Evolutionary conservation across 1,140 invertebrate genomes (phyloP).

Genomic region (Hypothenemus hampei): DNA sequence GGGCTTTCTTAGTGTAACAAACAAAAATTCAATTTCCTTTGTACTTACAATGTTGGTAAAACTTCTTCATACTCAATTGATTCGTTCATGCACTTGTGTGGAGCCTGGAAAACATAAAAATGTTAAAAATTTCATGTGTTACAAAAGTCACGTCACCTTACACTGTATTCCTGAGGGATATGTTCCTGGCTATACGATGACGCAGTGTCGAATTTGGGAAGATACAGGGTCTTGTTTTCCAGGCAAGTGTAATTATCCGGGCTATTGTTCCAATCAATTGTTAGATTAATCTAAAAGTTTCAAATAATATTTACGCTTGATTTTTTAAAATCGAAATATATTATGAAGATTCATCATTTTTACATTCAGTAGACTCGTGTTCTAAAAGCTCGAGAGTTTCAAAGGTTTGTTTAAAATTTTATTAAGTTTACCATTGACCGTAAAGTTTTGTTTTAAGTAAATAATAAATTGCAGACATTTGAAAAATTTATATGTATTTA

Average conservation of each 20-base stretch:
- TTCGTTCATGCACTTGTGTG: slow-evolving; percentile 66
- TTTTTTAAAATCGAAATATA: too few relatives aligned
- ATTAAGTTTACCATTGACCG: too few relatives aligned
- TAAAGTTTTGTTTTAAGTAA: too few relatives aligned
- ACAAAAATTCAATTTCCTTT: slow-evolving; percentile 7
- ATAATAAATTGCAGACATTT: too few relatives aligned
- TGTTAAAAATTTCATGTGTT: not conserved
- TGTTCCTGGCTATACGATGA: slow-evolving; percentile 55
- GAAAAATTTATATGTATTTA: too few relatives aligned
- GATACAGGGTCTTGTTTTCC: slow-evolving; percentile 46
- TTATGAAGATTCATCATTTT: too few relatives aligned
- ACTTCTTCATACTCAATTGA: slow-evolving; percentile 58
- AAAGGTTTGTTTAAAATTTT: too few relatives aligned
- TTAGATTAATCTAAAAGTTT: slow-evolving; percentile 61
- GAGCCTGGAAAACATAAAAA: slow-evolving; percentile 50
- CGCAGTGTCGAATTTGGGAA: slow-evolving; percentile 47
- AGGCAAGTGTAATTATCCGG: slow-evolving; percentile 63
- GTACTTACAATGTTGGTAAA: slow-evolving; percentile 62
- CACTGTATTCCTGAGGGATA: slow-evolving; percentile 57
- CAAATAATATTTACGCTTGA: too few relatives aligned
- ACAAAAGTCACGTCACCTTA: slow-evolving; percentile 39
- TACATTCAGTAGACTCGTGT: too few relatives aligned
- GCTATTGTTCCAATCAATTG: slow-evolving; percentile 66
- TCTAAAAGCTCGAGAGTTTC: too few relatives aligned
- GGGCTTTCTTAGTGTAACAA: too few relatives aligned